Conservation (phyloP, 2,797 vertebrate species). For the Merluccius polli region DNA sequence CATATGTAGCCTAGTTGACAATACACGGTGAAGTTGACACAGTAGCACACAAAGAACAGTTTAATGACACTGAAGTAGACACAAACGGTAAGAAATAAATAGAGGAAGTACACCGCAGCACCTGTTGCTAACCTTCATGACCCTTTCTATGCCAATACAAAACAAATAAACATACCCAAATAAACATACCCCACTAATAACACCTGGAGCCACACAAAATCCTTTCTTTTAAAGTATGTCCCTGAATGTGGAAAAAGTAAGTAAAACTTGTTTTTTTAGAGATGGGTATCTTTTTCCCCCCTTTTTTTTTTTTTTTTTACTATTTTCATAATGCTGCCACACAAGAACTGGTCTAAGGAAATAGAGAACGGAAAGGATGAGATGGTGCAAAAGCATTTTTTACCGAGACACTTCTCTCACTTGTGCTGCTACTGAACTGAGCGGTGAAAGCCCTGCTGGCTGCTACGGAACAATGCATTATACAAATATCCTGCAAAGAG, state of each 20-base stretch:
- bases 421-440: constrained; percentile 50
- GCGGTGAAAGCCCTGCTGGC: constrained; percentile 49
- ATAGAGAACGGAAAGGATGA: neutral
- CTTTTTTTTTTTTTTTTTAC: neutral
- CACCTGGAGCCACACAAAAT: neutral
- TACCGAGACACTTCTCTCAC: constrained; percentile 10
- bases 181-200: neutral
- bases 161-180: neutral
- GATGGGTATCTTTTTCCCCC: neutral
- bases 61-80: constrained; percentile 13
- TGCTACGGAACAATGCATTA: constrained; percentile 64
- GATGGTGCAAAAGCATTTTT: neutral
- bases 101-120: neutral
- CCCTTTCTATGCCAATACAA: neutral
- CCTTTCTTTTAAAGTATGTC: neutral
- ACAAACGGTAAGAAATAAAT: neutral
- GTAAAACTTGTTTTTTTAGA: neutral
- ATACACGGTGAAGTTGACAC: constrained; percentile 19
- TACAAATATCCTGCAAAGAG: constrained; percentile 68
- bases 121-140: neutral
- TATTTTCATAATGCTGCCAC: neutral
- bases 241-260: neutral
- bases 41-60: constrained; percentile 19
- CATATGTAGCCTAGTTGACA: constrained; percentile 40
- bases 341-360: neutral